Conservation (phyloP, 2,113 vertebrate genomes). For the Orcinus orca region DNA sequence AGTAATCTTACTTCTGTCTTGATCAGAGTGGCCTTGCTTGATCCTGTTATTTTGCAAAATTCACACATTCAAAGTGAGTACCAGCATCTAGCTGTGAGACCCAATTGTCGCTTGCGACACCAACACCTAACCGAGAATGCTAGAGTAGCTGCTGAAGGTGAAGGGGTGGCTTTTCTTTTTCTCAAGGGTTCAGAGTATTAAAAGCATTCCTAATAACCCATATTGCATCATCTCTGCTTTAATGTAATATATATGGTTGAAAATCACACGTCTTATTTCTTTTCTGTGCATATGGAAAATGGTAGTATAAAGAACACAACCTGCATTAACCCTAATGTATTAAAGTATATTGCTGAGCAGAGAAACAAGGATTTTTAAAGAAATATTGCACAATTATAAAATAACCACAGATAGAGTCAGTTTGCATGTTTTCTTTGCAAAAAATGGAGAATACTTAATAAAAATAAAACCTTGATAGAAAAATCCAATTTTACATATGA, state of each 20-base stretch:
- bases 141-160: background rate
- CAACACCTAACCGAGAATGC: background rate
- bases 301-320: conserved; percentile 54
- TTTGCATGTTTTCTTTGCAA: background rate
- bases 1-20: background rate
- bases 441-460: conserved; percentile 52
- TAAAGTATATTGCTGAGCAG: conserved; percentile 41
- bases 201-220: background rate
- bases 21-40: background rate
- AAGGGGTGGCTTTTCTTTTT: background rate
- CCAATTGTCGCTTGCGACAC: background rate
- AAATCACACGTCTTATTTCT: background rate
- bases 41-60: background rate
- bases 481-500: conserved; percentile 45
- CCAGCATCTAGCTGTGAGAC: background rate
- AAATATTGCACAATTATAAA: conserved; percentile 57
- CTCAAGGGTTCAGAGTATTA: background rate
- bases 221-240: background rate
- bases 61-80: background rate
- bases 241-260: background rate
- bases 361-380: conserved; percentile 56
- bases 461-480: conserved; percentile 47
- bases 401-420: conserved; percentile 35
- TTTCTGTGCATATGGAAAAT: accelerated
- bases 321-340: conserved; percentile 38